phyloP scores from a whole-genome alignment of 2,797 vertebrate species.

The Rhabdophis nuchalis region DNA sequence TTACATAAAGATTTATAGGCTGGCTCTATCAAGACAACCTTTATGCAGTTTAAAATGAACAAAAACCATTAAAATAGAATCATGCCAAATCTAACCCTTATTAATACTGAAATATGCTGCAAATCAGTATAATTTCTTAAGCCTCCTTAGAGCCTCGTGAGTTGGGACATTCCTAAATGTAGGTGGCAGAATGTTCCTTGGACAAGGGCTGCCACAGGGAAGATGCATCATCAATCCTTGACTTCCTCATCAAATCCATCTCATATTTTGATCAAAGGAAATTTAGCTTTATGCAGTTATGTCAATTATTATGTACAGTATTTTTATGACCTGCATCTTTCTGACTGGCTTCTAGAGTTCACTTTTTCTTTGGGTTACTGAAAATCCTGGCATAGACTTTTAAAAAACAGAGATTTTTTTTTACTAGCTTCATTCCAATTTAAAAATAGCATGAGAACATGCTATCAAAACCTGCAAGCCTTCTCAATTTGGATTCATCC shows the following conservation, averaged over 20 bases:
- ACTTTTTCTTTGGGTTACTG: conserved; percentile 36
- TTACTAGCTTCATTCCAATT: conserved; percentile 48
- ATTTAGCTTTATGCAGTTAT: conserved; percentile 39
- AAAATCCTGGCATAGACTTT: conserved; percentile 45
- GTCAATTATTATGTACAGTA: conserved; percentile 22
- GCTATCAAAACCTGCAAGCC: background rate
- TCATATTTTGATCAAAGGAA: conserved; percentile 10
- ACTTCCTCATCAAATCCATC: background rate
- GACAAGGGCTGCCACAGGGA: background rate
- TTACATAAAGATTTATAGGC: background rate
- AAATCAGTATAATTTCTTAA: background rate
- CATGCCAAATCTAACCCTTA: background rate
- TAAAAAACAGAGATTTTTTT: conserved; percentile 30
- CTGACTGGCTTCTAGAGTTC: conserved; percentile 34
- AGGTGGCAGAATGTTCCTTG: background rate
- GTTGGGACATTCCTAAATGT: background rate
- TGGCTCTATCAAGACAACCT: background rate
- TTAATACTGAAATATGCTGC: background rate
- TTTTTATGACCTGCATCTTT: conserved; percentile 39
- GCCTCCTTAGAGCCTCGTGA: background rate
- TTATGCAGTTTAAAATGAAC: background rate
- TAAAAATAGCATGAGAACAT: conserved; percentile 24
- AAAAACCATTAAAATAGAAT: background rate
- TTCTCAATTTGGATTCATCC: background rate
- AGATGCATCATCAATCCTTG: background rate